phyloP scores from a whole-genome alignment of 2,888 invertebrate species.

The Parnassius mnemosyne region DNA sequence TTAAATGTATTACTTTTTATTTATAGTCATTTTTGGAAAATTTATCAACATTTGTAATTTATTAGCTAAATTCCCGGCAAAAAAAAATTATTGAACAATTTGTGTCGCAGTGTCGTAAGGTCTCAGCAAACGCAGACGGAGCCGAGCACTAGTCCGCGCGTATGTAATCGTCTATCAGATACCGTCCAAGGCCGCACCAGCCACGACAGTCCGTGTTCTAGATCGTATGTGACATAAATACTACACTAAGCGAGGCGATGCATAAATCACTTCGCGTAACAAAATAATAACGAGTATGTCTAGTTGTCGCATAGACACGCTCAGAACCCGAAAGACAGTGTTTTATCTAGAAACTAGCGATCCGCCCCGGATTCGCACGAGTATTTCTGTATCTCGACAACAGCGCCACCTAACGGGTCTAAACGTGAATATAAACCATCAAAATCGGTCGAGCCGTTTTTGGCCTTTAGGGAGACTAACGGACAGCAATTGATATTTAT shows the following conservation, averaged over 20 bases:
- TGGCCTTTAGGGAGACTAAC: no score
- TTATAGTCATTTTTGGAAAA: no score
- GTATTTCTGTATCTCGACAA: no score
- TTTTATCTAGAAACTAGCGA: neutral
- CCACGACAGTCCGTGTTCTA: slow-evolving; percentile 28
- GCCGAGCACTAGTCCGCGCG: neutral
- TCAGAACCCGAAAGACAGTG: neutral
- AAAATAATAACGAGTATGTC: neutral
- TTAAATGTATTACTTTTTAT: no score
- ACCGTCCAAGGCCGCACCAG: slow-evolving; percentile 35
- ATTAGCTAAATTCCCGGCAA: no score
- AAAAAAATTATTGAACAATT: no score
- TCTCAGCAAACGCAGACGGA: slow-evolving; percentile 26
- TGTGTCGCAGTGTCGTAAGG: neutral
- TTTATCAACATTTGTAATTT: no score
- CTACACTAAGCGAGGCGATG: slow-evolving; percentile 32
- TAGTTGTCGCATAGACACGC: neutral
- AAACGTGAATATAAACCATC: no score
- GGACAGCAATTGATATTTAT: no score
- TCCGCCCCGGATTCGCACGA: no score
- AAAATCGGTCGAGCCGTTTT: no score
- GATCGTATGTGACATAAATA: slow-evolving; percentile 42
- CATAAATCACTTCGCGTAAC: slow-evolving; percentile 6
- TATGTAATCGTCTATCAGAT: slow-evolving; percentile 20
- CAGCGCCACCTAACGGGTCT: no score